A percentile compares a stretch with the other conserved stretches of the same genome.
These are phyloP conservation scores for Epinotia nisella DNA, from an alignment of 2,888 invertebrate species.

Conservation along the genomic window DNA sequence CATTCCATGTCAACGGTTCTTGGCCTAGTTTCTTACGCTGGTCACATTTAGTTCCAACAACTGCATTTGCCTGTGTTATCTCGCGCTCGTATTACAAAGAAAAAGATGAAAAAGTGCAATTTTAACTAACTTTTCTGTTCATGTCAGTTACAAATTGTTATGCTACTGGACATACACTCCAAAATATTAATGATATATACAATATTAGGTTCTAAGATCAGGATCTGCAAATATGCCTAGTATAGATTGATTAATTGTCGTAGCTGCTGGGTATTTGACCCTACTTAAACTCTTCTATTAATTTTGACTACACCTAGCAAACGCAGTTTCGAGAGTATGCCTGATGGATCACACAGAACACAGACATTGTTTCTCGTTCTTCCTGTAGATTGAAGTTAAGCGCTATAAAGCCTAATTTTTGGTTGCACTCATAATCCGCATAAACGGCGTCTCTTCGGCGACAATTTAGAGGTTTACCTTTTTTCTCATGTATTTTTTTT, in stretches of 20 bases:
- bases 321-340: background rate
- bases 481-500: no score
- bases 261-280: background rate
- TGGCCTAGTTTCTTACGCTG: conserved; percentile 27
- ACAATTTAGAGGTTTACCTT: no score
- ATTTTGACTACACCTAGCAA: background rate
- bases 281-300: background rate
- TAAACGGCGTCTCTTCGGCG: no score
- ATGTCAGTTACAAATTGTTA: no score
- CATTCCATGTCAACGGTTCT: conserved; percentile 41
- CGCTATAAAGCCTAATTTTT: no score
- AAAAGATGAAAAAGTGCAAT: background rate
- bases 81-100: background rate
- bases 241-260: background rate
- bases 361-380: no score
- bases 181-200: no score
- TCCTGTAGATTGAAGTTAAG: no score
- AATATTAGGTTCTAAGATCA: no score
- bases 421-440: no score
- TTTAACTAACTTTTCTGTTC: background rate
- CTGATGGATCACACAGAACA: background rate
- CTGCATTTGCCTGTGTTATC: background rate
- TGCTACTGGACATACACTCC: no score
- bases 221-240: background rate
- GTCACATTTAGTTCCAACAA: conserved; percentile 14